phyloP scores from a whole-genome alignment of 2,113 vertebrate species.

The Cyphomyrus plagiostoma region DNA sequence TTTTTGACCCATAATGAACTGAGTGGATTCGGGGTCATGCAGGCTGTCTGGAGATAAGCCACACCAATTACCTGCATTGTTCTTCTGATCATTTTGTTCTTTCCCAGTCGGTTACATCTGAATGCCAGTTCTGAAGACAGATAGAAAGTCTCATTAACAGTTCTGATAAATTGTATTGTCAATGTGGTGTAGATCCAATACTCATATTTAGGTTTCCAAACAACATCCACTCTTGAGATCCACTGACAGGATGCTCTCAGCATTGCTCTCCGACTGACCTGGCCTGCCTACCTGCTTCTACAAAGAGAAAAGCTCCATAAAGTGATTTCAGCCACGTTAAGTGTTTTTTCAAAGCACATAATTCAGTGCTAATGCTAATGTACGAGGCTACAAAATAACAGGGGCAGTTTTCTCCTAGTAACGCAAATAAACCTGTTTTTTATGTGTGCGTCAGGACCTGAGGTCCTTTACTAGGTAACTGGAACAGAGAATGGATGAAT shows the following conservation, averaged over 20 bases:
- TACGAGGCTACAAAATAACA: background rate
- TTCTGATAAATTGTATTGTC: background rate
- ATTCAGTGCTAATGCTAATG: background rate
- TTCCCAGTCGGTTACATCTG: background rate
- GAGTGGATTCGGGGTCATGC: constrained; percentile 46
- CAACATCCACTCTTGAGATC: background rate
- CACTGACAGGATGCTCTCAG: background rate
- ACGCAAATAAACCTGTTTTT: background rate
- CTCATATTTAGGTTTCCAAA: background rate
- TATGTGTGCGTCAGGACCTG: background rate
- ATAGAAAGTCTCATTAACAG: background rate
- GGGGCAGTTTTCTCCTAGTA: background rate
- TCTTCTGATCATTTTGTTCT: constrained; percentile 8
- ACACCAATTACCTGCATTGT: constrained; percentile 36
- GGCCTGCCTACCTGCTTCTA: background rate
- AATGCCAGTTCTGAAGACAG: background rate
- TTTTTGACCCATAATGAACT: constrained; percentile 43
- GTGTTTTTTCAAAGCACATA: background rate
- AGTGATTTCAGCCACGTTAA: background rate
- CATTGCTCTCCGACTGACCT: background rate
- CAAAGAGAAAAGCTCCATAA: background rate
- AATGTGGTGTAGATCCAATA: background rate
- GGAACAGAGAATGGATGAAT: background rate
- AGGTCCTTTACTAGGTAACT: background rate
- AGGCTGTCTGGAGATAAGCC: constrained; percentile 35